phyloP scores from a whole-genome alignment of 1,140 invertebrate species.

The Leptoteleia sp. region DNA sequence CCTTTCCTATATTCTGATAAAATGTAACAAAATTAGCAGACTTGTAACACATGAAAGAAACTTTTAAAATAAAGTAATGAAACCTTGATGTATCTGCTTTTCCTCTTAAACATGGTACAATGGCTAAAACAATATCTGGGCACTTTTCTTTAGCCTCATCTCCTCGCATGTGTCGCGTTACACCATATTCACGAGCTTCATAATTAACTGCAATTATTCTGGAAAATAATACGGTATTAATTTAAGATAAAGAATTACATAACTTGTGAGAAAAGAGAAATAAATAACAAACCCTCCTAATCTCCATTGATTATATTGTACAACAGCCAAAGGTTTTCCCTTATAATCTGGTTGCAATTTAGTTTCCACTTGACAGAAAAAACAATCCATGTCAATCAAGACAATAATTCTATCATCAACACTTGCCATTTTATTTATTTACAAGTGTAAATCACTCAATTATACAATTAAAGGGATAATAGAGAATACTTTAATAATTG shows the following conservation, averaged over 20 bases:
- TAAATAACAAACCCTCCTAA: slow-evolving; percentile 97
- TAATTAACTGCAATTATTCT: slow-evolving; percentile 99
- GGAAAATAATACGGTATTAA: slow-evolving; percentile 57
- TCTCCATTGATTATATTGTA: slow-evolving; percentile 96
- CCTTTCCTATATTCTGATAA: too few species aligned
- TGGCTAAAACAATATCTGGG: slow-evolving; percentile 91
- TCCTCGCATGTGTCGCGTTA: slow-evolving; percentile 93
- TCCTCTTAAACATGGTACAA: slow-evolving; percentile 91
- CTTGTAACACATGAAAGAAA: too few species aligned
- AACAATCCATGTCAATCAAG: slow-evolving; percentile 99
- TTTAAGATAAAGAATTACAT: too few species aligned
- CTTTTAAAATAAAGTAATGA: not conserved
- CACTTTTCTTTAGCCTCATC: slow-evolving; percentile 95
- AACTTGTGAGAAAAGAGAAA: too few species aligned
- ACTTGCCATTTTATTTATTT: slow-evolving; percentile 65
- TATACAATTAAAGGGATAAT: too few species aligned
- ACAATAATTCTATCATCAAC: slow-evolving; percentile 86
- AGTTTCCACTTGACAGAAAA: slow-evolving; percentile 98
- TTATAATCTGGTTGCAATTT: slow-evolving; percentile 89
- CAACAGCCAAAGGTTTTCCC: slow-evolving; percentile 95
- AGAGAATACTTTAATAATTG: too few species aligned
- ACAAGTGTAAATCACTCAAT: not conserved
- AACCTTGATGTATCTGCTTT: slow-evolving; percentile 97
- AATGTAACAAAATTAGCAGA: too few species aligned
- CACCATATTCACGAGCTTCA: slow-evolving; percentile 93